A percentile compares a stretch with the other conserved stretches of the same genome.
Conservation (phyloP, 35 echinoderm and acorn worm species). For the Eucidaris tribuloides region DNA sequence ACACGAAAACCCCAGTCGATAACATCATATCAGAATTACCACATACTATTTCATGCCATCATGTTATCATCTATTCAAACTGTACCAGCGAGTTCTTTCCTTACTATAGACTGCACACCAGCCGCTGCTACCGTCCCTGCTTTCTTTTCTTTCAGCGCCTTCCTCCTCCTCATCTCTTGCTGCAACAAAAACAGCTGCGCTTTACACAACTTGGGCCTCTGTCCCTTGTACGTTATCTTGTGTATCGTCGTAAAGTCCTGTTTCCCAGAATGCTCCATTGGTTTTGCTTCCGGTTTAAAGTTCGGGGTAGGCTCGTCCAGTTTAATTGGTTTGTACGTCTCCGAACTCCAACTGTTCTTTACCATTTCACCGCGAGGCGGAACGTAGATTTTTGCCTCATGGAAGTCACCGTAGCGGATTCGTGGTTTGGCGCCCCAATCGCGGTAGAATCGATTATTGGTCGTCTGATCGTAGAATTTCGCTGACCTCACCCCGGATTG, state of each 20-base stretch:
- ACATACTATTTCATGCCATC: too few species aligned
- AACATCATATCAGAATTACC: too few species aligned
- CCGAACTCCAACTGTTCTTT: conserved; percentile 39
- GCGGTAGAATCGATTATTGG: conserved; percentile 87
- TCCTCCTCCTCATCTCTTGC: conserved; percentile 51
- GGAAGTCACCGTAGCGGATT: conserved; percentile 82
- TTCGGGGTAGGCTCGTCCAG: conserved; percentile 35
- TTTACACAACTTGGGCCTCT: conserved; percentile 53
- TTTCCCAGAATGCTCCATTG: conserved; percentile 23
- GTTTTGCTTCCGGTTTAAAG: conserved; percentile 38
- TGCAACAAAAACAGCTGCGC: conserved; percentile 73
- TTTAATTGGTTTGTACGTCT: conserved; percentile 37
- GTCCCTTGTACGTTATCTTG: conserved; percentile 74
- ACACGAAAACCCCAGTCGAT: too few species aligned
- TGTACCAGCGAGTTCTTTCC: not conserved
- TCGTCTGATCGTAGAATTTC: conserved; percentile 87
- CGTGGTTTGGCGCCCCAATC: conserved; percentile 82
- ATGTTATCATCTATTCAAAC: not conserved
- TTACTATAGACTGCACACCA: not conserved
- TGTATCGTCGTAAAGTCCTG: conserved; percentile 90
- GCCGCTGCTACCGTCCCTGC: not conserved
- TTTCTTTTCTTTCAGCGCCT: conserved; percentile 10
- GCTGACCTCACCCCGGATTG: conserved; percentile 24
- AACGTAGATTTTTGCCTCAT: conserved; percentile 71
- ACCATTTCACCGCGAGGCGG: conserved; percentile 65